Percentiles rank a stretch among this genome's conserved stretches.
Conservation (phyloP, 2,888 invertebrate genomes). For the Podabrus alpinus region DNA sequence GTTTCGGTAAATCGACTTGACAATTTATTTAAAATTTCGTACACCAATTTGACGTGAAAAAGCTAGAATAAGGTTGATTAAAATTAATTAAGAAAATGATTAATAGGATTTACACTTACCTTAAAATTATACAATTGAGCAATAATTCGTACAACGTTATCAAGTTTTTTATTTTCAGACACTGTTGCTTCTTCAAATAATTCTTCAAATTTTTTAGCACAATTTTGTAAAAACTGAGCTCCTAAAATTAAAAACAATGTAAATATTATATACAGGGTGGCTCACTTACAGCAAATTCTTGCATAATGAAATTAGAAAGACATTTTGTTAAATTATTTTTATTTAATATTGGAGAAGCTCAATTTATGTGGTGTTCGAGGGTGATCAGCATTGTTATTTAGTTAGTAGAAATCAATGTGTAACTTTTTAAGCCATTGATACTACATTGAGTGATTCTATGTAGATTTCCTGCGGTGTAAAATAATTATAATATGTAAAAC, state of each 20-base stretch:
- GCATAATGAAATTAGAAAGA: too few relatives aligned
- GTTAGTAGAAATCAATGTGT: too few relatives aligned
- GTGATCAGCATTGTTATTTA: too few relatives aligned
- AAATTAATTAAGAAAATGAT: not conserved
- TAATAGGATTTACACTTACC: conserved; percentile 56
- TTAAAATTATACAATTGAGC: conserved; percentile 88
- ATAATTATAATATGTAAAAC: too few relatives aligned
- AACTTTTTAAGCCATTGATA: too few relatives aligned
- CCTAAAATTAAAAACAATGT: conserved; percentile 54
- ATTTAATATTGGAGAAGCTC: too few relatives aligned
- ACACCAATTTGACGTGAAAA: conserved; percentile 75
- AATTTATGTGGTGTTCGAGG: too few relatives aligned
- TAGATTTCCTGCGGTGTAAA: too few relatives aligned
- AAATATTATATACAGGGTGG: not conserved
- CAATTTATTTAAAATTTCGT: conserved; percentile 76
- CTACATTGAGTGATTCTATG: too few relatives aligned
- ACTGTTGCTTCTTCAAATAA: conserved; percentile 59
- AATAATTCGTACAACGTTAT: conserved; percentile 79
- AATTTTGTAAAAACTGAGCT: conserved; percentile 80
- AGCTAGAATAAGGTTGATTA: conserved; percentile 60
- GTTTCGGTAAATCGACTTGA: conserved; percentile 71
- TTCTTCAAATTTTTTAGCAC: conserved; percentile 69
- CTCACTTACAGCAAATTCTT: not conserved
- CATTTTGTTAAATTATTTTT: too few relatives aligned
- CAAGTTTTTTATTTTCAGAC: conserved; percentile 76